Conservation (phyloP, 2,888 invertebrate species). For the Eremobia ochroleuca region DNA sequence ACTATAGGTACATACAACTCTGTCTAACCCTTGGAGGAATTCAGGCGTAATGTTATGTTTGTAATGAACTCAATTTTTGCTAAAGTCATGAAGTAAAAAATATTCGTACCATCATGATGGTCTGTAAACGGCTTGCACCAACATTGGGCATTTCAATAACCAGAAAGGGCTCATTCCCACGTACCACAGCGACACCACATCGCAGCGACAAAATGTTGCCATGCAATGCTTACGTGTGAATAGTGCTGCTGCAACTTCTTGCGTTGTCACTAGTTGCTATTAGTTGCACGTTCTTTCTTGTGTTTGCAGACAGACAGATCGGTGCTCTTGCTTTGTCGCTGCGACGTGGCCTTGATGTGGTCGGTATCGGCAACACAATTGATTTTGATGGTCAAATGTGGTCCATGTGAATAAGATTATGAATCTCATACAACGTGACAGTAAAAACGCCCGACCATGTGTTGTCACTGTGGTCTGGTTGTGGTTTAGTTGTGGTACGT, state of each 20-base stretch:
- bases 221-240: not conserved
- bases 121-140: not conserved
- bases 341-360: not conserved
- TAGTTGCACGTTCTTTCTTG: not conserved
- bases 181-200: not conserved
- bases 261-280: not conserved
- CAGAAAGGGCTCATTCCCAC: not conserved
- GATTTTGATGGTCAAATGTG: not conserved
- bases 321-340: not conserved
- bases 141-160: not conserved
- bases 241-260: not conserved
- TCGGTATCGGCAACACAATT: not conserved
- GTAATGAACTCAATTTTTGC: not conserved
- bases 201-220: accelerated
- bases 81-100: not conserved
- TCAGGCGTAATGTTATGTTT: not conserved
- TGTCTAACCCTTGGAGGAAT: not conserved
- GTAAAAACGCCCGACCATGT: not conserved
- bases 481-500: not conserved
- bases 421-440: not conserved
- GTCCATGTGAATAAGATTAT: not conserved
- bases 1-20: no score
- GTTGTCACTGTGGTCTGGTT: not conserved
- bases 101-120: no score
- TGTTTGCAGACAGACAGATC: not conserved